Evolutionary conservation across 2,888 invertebrate genomes (phyloP).

Genomic region (Aporophyla lueneburgensis): DNA sequence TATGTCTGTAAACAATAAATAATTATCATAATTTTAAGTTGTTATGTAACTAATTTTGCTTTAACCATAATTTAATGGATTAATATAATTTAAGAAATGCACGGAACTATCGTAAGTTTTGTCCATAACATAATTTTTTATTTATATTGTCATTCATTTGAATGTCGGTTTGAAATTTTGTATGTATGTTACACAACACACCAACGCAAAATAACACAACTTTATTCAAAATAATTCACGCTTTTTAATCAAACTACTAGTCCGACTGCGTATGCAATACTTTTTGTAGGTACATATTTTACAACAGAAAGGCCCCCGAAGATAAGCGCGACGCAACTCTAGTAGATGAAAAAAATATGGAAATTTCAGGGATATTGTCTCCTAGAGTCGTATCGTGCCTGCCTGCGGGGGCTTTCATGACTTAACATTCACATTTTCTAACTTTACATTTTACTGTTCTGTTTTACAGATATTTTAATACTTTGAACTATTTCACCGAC

Average conservation of each 20-base stretch:
- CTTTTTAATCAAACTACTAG: not conserved
- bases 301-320: not conserved
- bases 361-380: not conserved
- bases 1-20: not conserved
- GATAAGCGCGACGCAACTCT: too few relatives aligned
- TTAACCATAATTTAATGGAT: not conserved
- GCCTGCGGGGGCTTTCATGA: not conserved
- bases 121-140: slow-evolving; percentile 1
- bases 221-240: not conserved
- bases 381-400: not conserved
- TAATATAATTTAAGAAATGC: slow-evolving; percentile 13
- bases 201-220: slow-evolving; percentile 17
- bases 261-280: slow-evolving; percentile 28
- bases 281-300: slow-evolving; percentile 3
- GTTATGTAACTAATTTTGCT: slow-evolving; percentile 17
- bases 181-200: not conserved
- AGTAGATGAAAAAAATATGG: not conserved
- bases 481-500: not conserved
- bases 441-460: not conserved
- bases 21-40: not conserved
- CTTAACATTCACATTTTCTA: not conserved
- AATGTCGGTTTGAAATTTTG: slow-evolving; percentile 1
- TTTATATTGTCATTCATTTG: not conserved
- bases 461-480: not conserved
- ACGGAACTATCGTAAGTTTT: slow-evolving; percentile 30